Base-by-base conservation (phyloP, 2,113 vertebrate species). In the Rhynchomys soricoides region DNA sequence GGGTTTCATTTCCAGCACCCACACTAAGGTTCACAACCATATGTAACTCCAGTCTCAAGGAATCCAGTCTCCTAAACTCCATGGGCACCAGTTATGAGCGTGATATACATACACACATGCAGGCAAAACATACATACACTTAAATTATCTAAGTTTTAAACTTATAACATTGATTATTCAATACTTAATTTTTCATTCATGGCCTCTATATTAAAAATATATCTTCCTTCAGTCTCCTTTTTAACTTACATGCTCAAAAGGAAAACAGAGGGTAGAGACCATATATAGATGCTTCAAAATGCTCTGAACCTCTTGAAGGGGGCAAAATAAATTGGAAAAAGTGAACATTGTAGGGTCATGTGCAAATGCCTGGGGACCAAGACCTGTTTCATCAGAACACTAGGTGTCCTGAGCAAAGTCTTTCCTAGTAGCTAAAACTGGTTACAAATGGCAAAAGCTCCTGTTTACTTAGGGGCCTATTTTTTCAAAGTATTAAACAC, bases 401-500 rank as follows among this genome's bases (percentile, higher is more conserved):
- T 29, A 55, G 26, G 1, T 73, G 82, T 82, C 90, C 81, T 85
- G 16, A 86, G 21, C 16, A 77, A 91, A 91, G 22, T 43, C 11
- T 16, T 45, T 95, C 34, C 10, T 0, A 37, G 17, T 19, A 83
- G 43, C 52, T 81, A 79, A 52, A 34, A 79, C 40, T 81, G 11
- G 21, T 62, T 62, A 52, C 59, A 11, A 40, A 77, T 87, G 48
- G n/a, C 55, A 87, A 26, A 29, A 81, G 31, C 40, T 62, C 31
- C 64, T 37, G 40, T 73, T 94, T 1, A 5, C 11, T 90, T 4
- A 31, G 6, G 24, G 59, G 6, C 16, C 3, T 62, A n/a, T 15
- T 94, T 34, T 22, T 90, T 78, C 83, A 59, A 90, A 89, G 31
- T 64, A 95, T 71, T 87, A 89, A 89, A 82, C 48, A 93, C 0